Percentiles rank a stretch among this genome's conserved stretches.
Evolutionary conservation across 2,113 vertebrate species (phyloP).

Genomic region (Penelope pileata): DNA sequence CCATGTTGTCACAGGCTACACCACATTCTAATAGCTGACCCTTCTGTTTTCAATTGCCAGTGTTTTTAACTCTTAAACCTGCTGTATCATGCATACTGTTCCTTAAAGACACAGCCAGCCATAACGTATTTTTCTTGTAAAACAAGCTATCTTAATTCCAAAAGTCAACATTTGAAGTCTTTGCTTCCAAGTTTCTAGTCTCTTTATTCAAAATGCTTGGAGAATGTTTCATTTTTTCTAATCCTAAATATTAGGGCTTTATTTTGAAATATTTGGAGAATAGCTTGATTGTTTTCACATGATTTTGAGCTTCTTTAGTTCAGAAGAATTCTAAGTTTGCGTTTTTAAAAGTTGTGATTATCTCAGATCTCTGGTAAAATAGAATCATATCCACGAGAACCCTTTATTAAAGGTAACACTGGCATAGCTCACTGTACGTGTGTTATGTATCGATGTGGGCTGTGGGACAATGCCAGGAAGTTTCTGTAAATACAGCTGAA

Average conservation of each 20-base stretch:
- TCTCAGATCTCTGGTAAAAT: not conserved
- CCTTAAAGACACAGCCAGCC: not conserved
- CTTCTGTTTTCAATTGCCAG: not conserved
- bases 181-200: not conserved
- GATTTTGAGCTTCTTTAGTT: not conserved
- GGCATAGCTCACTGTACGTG: not conserved
- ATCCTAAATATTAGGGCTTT: not conserved
- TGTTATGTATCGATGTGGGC: not conserved
- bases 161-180: not conserved
- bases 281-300: not conserved
- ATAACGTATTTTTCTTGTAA: no score
- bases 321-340: not conserved
- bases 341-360: not conserved
- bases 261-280: slow-evolving; percentile 4
- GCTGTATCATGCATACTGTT: not conserved
- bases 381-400: not conserved
- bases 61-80: not conserved
- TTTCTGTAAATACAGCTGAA: not conserved
- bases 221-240: not conserved
- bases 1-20: not conserved
- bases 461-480: not conserved
- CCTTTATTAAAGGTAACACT: not conserved
- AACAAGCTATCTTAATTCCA: not conserved
- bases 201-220: not conserved
- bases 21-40: not conserved